Conservation (phyloP, 2,113 vertebrate genomes). For the Gracilinanus agilis region DNA sequence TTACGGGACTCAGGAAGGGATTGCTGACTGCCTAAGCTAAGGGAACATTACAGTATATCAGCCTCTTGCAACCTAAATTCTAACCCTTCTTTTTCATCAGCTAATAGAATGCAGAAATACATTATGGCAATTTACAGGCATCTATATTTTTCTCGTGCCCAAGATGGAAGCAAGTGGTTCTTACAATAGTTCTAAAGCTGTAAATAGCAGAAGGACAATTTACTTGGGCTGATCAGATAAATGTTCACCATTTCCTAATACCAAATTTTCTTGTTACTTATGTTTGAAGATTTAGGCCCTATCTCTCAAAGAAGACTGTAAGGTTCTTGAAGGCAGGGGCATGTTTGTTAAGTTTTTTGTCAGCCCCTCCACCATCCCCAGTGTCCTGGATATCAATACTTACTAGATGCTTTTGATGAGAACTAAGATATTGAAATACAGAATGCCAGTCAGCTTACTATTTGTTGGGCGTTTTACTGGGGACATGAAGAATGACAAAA, state of each 20-base stretch:
- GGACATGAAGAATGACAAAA: not conserved
- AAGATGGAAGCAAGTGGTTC: slow-evolving; percentile 49
- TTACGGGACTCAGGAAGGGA: slow-evolving; percentile 72
- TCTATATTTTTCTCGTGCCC: not conserved
- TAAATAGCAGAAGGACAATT: not conserved
- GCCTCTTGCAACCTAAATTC: slow-evolving; percentile 50
- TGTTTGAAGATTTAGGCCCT: not conserved
- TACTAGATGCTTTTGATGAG: not conserved
- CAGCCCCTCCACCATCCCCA: not conserved
- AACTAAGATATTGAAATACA: not conserved
- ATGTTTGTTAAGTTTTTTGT: not conserved
- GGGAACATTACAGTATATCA: slow-evolving; percentile 62
- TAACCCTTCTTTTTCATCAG: slow-evolving; percentile 58
- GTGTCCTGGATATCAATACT: not conserved
- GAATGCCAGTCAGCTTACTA: not conserved
- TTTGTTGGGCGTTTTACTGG: not conserved
- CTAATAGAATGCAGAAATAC: slow-evolving; percentile 50
- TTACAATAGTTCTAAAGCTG: not conserved
- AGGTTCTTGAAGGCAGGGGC: not conserved
- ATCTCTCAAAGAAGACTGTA: not conserved
- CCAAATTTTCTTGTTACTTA: not conserved
- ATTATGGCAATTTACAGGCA: slow-evolving; percentile 24
- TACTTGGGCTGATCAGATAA: not conserved
- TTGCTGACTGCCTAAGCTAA: slow-evolving; percentile 61
- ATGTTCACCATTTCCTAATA: not conserved